A percentile compares a stretch with the other conserved stretches of the same genome.
Evolutionary conservation across 2,888 invertebrate species (phyloP).

Genomic region (Ptilodon capucinus): DNA sequence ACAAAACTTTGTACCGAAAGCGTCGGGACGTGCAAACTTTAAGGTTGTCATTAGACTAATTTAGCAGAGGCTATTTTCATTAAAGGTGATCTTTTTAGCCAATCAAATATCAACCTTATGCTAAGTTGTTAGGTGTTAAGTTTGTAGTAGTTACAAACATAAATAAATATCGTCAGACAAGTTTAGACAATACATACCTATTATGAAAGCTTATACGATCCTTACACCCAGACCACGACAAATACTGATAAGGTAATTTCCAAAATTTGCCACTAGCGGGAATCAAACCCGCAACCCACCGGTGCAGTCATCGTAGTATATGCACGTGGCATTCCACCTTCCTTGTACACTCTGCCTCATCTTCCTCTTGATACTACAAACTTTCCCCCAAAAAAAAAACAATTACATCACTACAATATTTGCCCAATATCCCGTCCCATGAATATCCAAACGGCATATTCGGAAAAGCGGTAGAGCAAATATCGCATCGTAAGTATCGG

Average conservation of each 20-base stretch:
- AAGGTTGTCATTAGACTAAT: neutral
- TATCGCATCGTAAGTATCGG: conserved; percentile 39
- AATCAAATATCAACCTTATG: neutral
- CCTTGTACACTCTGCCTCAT: neutral
- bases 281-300: too few relatives aligned
- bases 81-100: neutral
- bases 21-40: neutral
- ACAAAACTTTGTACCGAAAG: neutral
- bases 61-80: neutral
- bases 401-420: neutral
- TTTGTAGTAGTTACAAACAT: too few relatives aligned
- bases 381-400: neutral
- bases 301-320: too few relatives aligned
- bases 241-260: too few relatives aligned
- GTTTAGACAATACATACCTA: too few relatives aligned
- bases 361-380: neutral
- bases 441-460: conserved; percentile 28
- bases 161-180: too few relatives aligned
- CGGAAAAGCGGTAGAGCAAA: conserved; percentile 36
- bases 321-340: neutral
- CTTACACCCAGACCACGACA: too few relatives aligned
- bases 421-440: conserved; percentile 28
- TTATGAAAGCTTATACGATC: too few relatives aligned
- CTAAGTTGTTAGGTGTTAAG: too few relatives aligned
- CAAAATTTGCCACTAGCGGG: too few relatives aligned